Base-by-base conservation (phyloP, 2,797 vertebrate species). In the Sebastes taczanowskii region DNA sequence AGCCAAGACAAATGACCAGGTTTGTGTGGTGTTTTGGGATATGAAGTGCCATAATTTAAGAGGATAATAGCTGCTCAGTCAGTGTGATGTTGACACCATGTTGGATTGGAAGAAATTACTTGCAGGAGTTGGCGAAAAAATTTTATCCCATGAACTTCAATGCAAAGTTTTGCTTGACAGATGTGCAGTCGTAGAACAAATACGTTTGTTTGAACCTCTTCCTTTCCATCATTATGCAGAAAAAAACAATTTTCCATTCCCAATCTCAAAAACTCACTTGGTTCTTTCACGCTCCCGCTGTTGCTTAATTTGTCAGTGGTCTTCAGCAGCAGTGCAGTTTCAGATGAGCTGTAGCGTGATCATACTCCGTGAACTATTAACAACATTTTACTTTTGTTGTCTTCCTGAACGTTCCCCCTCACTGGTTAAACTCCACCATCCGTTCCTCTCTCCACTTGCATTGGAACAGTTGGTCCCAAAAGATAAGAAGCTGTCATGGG, bases 31-130 rank as follows among this genome's bases (percentile, higher is more conserved):
- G 35, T 23, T 1, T 66, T 65, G 8, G 18, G 32, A 59, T 27
- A 70, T 49, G 11, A 2, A 56, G 0, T 35, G 14, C n/a, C 4
- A 60, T 62, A 3, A 69, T 32, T 83, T 32, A 62, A 34, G 60
- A 34, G 18, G 6, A 46, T n/a, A 35, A 29, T 70, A 78, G 53
- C 68, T 80, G 64, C 53, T 76, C 72, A 6, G 46, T 73, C 59
- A 34, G 32, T 52, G n/a, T 59, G 13, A 27, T 18, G 32, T 42
- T 67, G n/a, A 56, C 7, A 18, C 56, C 11, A 11, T 42, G 2
- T 61, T 53, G 30, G 1, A 42, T 5, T 52, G 9, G n/a, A 25
- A 11, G 56, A 85, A 70, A 81, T 71, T 10, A 6, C 30, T 49
- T 79, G 0, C n/a, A 62, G 27, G 20, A 34, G 6, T 22, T 55